phyloP scores from a whole-genome alignment of 23 tunicate genomes.

The Clavelina lepadiformis region DNA sequence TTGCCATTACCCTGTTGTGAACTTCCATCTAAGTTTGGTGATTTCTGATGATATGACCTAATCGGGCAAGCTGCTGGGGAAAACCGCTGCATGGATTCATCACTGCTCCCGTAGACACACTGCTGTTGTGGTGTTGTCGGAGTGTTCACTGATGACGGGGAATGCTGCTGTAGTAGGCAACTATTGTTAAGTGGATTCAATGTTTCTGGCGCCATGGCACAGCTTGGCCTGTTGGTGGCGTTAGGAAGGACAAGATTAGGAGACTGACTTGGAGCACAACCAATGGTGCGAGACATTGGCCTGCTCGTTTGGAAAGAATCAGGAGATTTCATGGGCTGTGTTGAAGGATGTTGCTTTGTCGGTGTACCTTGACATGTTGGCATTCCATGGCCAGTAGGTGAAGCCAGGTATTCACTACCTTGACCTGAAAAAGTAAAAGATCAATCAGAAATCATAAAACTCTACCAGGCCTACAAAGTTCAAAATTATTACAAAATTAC shows the following conservation, averaged over 20 bases:
- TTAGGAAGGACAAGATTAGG: conserved; percentile 1
- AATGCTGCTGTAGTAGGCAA: conserved; percentile 7
- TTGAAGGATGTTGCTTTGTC: conserved; percentile 25
- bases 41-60: no score
- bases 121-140: conserved; percentile 24
- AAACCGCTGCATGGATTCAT: no score
- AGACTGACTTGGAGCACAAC: background rate
- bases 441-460: no score
- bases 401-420: conserved; percentile 53
- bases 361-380: conserved; percentile 34
- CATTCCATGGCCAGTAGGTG: conserved; percentile 48
- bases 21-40: no score
- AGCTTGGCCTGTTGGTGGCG: background rate
- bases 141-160: background rate
- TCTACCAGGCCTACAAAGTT: no score
- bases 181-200: background rate
- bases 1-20: conserved; percentile 6
- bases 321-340: conserved; percentile 11
- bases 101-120: no score
- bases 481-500: no score
- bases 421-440: conserved; percentile 41
- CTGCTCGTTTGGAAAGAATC: conserved; percentile 20
- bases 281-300: conserved; percentile 9
- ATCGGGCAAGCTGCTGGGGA: no score
- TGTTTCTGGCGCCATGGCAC: background rate